Evolutionary conservation across 2,113 vertebrate genomes (phyloP).

Genomic region (Phylloscopus trochilus): DNA sequence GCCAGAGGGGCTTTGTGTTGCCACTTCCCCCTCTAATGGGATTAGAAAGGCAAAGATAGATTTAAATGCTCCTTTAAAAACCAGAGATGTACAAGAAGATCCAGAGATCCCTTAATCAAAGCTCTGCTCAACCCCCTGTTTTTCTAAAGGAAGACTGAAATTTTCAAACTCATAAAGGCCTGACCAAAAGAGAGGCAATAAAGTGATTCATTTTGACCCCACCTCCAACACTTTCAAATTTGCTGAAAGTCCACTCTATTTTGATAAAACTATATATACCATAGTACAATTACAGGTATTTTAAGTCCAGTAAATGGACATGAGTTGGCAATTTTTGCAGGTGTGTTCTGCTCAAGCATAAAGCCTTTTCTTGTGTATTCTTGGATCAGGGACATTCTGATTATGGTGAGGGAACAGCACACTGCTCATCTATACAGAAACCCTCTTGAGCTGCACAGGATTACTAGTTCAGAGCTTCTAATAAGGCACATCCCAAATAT

Average conservation of each 20-base stretch:
- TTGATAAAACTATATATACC: not conserved
- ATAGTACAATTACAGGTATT: not conserved
- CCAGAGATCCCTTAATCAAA: not conserved
- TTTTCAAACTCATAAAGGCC: not conserved
- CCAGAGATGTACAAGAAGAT: not conserved
- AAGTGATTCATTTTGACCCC: not conserved
- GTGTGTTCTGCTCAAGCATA: not conserved
- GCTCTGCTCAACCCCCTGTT: not conserved
- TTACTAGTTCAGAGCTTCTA: not conserved
- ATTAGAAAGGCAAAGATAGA: slow-evolving; percentile 8
- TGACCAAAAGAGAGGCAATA: not conserved
- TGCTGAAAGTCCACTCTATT: not conserved
- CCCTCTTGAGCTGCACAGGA: not conserved
- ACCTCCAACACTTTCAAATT: not conserved
- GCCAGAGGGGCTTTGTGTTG: not conserved
- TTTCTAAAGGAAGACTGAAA: not conserved
- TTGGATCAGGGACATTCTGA: not conserved
- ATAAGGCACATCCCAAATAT: not conserved
- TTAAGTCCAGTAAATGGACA: not conserved
- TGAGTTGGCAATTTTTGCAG: not conserved
- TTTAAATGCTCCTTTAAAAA: not conserved
- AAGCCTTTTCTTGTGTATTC: not conserved
- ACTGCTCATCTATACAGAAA: not conserved
- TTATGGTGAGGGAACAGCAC: not conserved
- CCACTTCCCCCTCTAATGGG: not conserved